Evolutionary conservation across 2,797 vertebrate genomes (phyloP), one percentile per base, ranked within the genome.

Genomic region (Sebastes variabilis): DNA sequence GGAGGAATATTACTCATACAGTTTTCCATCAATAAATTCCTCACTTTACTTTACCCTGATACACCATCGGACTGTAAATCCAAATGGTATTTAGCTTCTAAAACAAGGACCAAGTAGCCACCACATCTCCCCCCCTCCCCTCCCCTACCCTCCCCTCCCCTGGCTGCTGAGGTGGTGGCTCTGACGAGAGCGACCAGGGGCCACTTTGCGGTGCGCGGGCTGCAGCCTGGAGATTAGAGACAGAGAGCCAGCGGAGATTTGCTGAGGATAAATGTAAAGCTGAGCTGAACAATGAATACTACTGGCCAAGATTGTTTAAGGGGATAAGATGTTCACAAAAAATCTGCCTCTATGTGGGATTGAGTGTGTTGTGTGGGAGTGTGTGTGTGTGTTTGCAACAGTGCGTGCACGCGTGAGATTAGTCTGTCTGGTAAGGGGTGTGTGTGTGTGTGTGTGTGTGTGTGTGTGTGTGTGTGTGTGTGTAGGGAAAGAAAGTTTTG

Each of bases 201-300:
- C 74, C 83, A 84, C 87, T 89, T 83, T 78, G 61, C 65, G 78
- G 68, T 20, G 12, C 11, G 4, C 69, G 32, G 69, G 68, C 85
- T 87, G 88, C 82, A 87, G 85, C 61, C 72, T 36, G 75, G 81
- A 91, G 89, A 93, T 94, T 92, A 93, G 66, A 79, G 58, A 79
- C 92, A 93, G 66, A 79, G 58, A 79, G 77, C 72, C 79, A 56
- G 83, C 34, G 4, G 72, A 92, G 91, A 92, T 91, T 92, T 92
- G 27, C 81, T 61, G 85, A 27, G 72, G 81, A 93, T 90, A 84
- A 91, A 92, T 87, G 81, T 86, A 93, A 91, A 91, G 77, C 92
- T 79, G 79, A 86, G 81, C 76, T 75, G 76, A 95, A 95, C 92
- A 94, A 94, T 92, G 89, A 91, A 87, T 68, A 81, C 56, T 42